Base-by-base conservation (phyloP, 2,113 vertebrate species). In the Hepsetus odoe region DNA sequence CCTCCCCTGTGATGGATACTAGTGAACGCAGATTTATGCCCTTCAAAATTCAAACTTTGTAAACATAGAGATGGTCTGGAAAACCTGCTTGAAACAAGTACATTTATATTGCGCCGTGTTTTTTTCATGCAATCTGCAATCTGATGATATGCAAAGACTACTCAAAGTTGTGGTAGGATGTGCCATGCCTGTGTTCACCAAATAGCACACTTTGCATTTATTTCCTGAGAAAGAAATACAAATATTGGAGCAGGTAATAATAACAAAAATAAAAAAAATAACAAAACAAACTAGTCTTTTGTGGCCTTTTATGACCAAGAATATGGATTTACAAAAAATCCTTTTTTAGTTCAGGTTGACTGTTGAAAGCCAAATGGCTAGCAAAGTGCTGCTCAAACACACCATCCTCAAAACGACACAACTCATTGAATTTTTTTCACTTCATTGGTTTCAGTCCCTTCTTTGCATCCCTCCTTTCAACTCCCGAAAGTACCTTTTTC, bases 1-100 rank as follows among this genome's bases (percentile, higher is more conserved):
- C 87, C 90, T 91, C 80, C 87, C 80, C 64, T 84, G 79, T 86
- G 86, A 87, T 90, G 86, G 86, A 82, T 88, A 88, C 87, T 80
- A 82, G 76, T 56, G 79, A 80, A 79, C 77, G 42, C 65, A 88
- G 86, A 91, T 90, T 89, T 89, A 91, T 89, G 79, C 49, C 40
- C 53, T 59, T 14, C 46, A 75, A 81, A 71, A 18, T 40, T 79
- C 80, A 86, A 84, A 88, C 86, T 84, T 26, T 76, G 74, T 68
- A 78, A 84, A 68, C 26, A 55, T 10, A 33, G 26, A 70, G 26
- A 70, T 0, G 2, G 28, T 3, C 68, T 35, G 2, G 22, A 56
- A 77, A 32, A 74, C 18, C 16, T 67, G 33, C 3, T 10, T 33
- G 18, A 18, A 78, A 51, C 5, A 66, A 53, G 51, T 35, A 38